phyloP scores from a whole-genome alignment of 1,140 invertebrate species.

The Solenopsis invicta region DNA sequence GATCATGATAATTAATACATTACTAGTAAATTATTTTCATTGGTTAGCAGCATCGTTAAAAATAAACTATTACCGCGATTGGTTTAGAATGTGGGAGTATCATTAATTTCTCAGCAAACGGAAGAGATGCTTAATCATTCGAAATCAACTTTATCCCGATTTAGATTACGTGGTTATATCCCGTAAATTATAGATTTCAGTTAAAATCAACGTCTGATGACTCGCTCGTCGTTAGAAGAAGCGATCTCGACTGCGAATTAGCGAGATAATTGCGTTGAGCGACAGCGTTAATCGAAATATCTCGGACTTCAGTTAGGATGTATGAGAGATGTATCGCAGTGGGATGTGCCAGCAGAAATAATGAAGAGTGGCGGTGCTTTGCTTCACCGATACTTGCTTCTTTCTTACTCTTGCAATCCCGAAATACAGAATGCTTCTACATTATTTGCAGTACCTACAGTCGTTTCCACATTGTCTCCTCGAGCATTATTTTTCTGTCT shows the following conservation, averaged over 20 bases:
- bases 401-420: not conserved
- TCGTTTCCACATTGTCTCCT: slow-evolving; percentile 26
- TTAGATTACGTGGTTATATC: slow-evolving; percentile 29
- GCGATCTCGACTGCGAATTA: slow-evolving; percentile 69
- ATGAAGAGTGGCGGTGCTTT: slow-evolving; percentile 74
- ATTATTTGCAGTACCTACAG: slow-evolving; percentile 37
- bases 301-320: not conserved
- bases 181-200: slow-evolving; percentile 38
- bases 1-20: not conserved
- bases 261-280: slow-evolving; percentile 82
- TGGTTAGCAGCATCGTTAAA: not conserved
- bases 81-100: not conserved
- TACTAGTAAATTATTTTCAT: not conserved
- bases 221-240: slow-evolving; percentile 49
- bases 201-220: slow-evolving; percentile 32
- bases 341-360: slow-evolving; percentile 20
- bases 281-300: slow-evolving; percentile 78
- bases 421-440: slow-evolving; percentile 8
- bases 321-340: not conserved
- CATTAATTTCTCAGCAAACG: slow-evolving; percentile 31
- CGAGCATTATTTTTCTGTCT: slow-evolving; percentile 18
- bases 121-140: slow-evolving; percentile 55
- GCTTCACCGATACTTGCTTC: slow-evolving; percentile 20
- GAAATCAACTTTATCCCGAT: slow-evolving; percentile 47
- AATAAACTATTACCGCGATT: slow-evolving; percentile 17